A percentile compares a stretch with the other conserved stretches of the same genome.
Evolutionary conservation across 2,888 invertebrate species (phyloP).

Genomic region (Drosophila neutralis): DNA sequence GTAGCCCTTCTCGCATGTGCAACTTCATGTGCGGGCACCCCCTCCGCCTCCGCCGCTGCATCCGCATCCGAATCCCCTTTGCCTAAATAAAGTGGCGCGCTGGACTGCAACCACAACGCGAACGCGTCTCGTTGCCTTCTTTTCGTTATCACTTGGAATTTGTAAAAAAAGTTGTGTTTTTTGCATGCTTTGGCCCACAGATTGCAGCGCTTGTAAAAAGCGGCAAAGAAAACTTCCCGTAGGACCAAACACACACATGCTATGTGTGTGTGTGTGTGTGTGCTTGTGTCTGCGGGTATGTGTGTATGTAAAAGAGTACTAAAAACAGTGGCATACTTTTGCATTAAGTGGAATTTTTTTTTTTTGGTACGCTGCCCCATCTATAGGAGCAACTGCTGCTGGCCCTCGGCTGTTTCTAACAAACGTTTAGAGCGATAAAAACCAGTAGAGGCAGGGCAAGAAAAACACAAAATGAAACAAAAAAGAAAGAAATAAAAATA

Average conservation of each 20-base stretch:
- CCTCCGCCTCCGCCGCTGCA: background rate
- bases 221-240: slow-evolving; percentile 56
- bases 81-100: slow-evolving; percentile 11
- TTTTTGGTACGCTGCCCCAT: background rate
- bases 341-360: slow-evolving; percentile 20
- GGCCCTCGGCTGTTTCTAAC: slow-evolving; percentile 26
- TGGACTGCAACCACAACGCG: slow-evolving; percentile 22
- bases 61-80: background rate
- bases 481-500: slow-evolving; percentile 1
- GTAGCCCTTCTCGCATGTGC: slow-evolving; percentile 29
- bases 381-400: slow-evolving; percentile 16
- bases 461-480: slow-evolving; percentile 11
- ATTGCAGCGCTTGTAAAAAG: slow-evolving; percentile 47
- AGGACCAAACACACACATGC: slow-evolving; percentile 21
- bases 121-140: slow-evolving; percentile 20
- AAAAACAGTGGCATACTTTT: slow-evolving; percentile 44
- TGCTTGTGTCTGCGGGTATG: background rate
- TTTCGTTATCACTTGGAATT: slow-evolving; percentile 32
- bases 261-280: background rate
- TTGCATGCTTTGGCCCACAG: slow-evolving; percentile 17
- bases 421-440: slow-evolving; percentile 68
- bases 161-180: slow-evolving; percentile 20
- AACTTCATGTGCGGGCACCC: background rate
- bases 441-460: slow-evolving; percentile 34
- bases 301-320: slow-evolving; percentile 10